A percentile compares a stretch with the other conserved stretches of the same genome.
These are phyloP conservation scores for Dryobota labecula DNA, from an alignment of 2,888 invertebrate genomes.

Conservation along the genomic window DNA sequence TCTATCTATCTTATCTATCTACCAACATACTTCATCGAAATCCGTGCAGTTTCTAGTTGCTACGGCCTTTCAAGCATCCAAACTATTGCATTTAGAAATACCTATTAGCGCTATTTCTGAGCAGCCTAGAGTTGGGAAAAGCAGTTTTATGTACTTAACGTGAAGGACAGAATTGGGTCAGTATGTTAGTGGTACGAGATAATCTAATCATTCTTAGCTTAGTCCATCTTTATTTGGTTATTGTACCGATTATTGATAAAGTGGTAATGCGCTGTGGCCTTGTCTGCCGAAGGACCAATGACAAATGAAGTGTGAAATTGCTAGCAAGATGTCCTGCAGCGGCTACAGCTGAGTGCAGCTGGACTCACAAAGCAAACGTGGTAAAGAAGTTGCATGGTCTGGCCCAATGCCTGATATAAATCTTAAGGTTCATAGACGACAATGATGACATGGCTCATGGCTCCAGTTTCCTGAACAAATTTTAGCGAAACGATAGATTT, in stretches of 20 bases:
- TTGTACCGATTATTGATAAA: background rate
- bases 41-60: background rate
- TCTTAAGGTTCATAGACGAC: background rate
- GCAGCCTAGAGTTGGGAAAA: background rate
- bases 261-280: background rate
- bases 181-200: conserved; percentile 32
- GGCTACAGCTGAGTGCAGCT: background rate
- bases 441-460: background rate
- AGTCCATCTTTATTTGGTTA: conserved; percentile 7
- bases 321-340: background rate
- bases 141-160: conserved; percentile 11
- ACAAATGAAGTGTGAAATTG: background rate
- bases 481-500: background rate
- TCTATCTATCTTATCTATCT: too few relatives aligned
- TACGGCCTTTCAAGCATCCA: background rate
- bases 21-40: background rate
- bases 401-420: background rate
- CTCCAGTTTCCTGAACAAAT: background rate
- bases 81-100: background rate
- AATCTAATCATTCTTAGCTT: conserved; percentile 15
- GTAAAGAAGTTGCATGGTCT: background rate
- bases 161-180: conserved; percentile 25
- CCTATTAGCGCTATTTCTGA: background rate
- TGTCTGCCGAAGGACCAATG: background rate
- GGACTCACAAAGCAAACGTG: background rate